Evolutionary conservation across 2,113 vertebrate genomes (phyloP).

Genomic region (Cyprinodon variegatus): DNA sequence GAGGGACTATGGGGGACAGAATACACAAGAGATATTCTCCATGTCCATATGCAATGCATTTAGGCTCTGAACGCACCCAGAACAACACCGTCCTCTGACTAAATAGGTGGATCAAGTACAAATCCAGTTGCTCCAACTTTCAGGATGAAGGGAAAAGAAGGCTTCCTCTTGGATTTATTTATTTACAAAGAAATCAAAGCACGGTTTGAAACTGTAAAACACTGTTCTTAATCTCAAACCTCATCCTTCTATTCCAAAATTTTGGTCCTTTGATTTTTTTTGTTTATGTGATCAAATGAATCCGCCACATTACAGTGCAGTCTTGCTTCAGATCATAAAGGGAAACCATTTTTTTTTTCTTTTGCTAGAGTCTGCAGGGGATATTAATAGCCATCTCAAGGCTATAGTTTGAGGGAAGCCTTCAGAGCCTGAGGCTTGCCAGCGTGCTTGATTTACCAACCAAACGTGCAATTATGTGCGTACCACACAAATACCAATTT

Average conservation of each 20-base stretch:
- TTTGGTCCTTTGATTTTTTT: conserved; percentile 16
- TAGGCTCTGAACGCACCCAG: conserved; percentile 41
- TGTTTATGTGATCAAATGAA: conserved; percentile 35
- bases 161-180: conserved; percentile 23
- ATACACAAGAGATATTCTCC: conserved; percentile 11
- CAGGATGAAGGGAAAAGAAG: conserved; percentile 21
- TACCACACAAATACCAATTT: conserved; percentile 83
- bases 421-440: conserved; percentile 74
- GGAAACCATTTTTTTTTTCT: conserved; percentile 31
- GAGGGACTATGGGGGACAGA: not conserved
- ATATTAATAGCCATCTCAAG: conserved; percentile 81
- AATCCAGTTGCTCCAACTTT: conserved; percentile 40
- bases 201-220: conserved; percentile 28
- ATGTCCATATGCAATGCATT: conserved; percentile 3
- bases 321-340: conserved; percentile 50
- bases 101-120: conserved; percentile 49
- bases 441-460: conserved; percentile 79
- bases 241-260: conserved; percentile 13
- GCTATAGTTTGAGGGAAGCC: conserved; percentile 81
- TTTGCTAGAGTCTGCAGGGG: conserved; percentile 73
- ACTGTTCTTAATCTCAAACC: conserved; percentile 19
- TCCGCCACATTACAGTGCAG: conserved; percentile 24
- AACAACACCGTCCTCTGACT: conserved; percentile 52
- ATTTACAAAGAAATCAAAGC: conserved; percentile 33
- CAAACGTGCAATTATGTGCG: conserved; percentile 81